Conservation (phyloP, 2,888 invertebrate species). For the Phaedon cochleariae region DNA sequence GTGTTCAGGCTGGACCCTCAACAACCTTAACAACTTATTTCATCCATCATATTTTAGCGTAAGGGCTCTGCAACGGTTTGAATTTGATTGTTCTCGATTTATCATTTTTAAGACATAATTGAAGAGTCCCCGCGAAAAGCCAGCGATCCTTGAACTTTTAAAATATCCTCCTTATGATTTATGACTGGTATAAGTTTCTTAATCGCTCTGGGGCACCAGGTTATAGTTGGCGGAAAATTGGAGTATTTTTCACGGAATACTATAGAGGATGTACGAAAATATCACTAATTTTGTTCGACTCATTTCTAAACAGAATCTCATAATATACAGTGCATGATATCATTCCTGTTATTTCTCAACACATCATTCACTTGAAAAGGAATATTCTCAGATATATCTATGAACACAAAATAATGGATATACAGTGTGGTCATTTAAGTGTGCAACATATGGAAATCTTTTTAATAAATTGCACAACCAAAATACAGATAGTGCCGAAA, state of each 20-base stretch:
- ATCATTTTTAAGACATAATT: conserved; percentile 50
- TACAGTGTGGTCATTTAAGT: no score
- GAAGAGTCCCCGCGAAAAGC: conserved; percentile 48
- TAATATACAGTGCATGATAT: no score
- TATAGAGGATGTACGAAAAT: not conserved
- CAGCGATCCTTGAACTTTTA: conserved; percentile 46
- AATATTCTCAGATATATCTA: no score
- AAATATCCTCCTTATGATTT: conserved; percentile 47
- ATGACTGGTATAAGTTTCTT: conserved; percentile 48
- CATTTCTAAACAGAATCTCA: no score
- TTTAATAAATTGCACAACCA: no score
- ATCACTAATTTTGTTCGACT: no score
- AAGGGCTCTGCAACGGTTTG: conserved; percentile 43
- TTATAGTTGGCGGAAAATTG: conserved; percentile 29
- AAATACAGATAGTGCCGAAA: no score
- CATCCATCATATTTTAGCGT: conserved; percentile 43
- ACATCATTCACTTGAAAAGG: no score
- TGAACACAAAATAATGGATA: no score
- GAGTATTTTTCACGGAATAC: not conserved
- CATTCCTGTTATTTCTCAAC: no score
- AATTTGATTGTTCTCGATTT: conserved; percentile 47
- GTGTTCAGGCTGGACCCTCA: conserved; percentile 33
- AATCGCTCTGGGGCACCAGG: conserved; percentile 38
- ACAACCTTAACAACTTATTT: conserved; percentile 40
- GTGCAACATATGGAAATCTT: no score